Percentiles rank a stretch among this genome's conserved stretches.
phyloP scores from a whole-genome alignment of 1,140 invertebrate species.

The Ceratosolen fusciceps region DNA sequence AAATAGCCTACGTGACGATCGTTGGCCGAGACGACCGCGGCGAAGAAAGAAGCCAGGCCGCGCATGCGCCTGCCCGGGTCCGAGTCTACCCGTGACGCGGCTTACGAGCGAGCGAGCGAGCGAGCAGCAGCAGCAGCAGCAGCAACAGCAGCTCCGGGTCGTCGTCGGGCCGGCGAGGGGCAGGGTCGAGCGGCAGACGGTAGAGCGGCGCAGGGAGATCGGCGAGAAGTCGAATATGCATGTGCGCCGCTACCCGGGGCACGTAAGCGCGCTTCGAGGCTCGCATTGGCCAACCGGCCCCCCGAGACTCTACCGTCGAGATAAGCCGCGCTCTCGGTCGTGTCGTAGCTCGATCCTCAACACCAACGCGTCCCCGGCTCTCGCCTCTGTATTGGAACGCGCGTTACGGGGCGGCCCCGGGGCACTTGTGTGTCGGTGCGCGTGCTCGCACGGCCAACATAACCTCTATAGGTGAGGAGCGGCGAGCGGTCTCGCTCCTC shows the following conservation, averaged over 20 bases:
- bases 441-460: slow-evolving; percentile 47
- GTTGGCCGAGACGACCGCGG: slow-evolving; percentile 32
- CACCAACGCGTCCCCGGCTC: no score
- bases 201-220: neutral
- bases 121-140: neutral
- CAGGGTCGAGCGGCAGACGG: neutral
- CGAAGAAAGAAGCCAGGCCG: slow-evolving; percentile 37
- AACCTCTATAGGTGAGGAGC: slow-evolving; percentile 54
- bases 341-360: no score
- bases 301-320: slow-evolving; percentile 43
- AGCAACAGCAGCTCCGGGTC: no score
- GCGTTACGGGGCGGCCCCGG: slow-evolving; percentile 49
- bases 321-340: slow-evolving; percentile 49
- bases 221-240: slow-evolving; percentile 42
- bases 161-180: neutral
- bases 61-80: slow-evolving; percentile 34
- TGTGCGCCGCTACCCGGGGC: slow-evolving; percentile 43
- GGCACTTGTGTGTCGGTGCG: slow-evolving; percentile 41
- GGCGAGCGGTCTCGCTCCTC: slow-evolving; percentile 16
- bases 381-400: no score
- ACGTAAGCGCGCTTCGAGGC: slow-evolving; percentile 38
- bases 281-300: slow-evolving; percentile 44
- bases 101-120: neutral
- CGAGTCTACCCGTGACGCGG: neutral
- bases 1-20: slow-evolving; percentile 33